Conservation (phyloP, 1,140 invertebrate species). For the Zaprionus capensis region DNA sequence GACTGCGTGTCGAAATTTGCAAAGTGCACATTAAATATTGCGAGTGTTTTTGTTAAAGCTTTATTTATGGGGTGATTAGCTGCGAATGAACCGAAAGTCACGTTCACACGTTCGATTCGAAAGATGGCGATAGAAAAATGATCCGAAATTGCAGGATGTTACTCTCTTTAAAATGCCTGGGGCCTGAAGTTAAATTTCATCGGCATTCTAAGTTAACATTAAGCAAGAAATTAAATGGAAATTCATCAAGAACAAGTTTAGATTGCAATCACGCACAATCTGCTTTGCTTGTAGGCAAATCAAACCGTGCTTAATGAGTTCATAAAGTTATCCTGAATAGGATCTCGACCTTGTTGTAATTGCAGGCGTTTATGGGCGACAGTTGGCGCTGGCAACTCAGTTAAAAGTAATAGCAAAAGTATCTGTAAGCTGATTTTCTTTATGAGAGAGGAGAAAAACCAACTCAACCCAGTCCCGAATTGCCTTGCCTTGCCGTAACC, state of each 20-base stretch:
- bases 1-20: conserved; percentile 36
- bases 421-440: conserved; percentile 39
- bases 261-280: neutral
- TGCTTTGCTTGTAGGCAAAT: neutral
- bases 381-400: conserved; percentile 1
- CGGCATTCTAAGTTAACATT: neutral
- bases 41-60: conserved; percentile 8
- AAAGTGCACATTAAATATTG: conserved; percentile 28
- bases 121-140: conserved; percentile 16
- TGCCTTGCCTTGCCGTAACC: no score
- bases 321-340: neutral
- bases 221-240: neutral
- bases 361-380: conserved; percentile 15
- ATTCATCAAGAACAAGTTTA: neutral
- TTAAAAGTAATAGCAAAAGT: conserved; percentile 12
- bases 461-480: neutral
- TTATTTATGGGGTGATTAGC: conserved; percentile 13
- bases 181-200: neutral
- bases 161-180: neutral
- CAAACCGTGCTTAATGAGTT: neutral
- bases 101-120: conserved; percentile 39
- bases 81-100: conserved; percentile 28
- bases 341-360: conserved; percentile 12
- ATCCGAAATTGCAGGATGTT: conserved; percentile 15
- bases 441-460: neutral